These are phyloP conservation scores for Caenorhabditis sp. DNA, from an alignment of 2,888 invertebrate species.

Conservation along the genomic window DNA sequence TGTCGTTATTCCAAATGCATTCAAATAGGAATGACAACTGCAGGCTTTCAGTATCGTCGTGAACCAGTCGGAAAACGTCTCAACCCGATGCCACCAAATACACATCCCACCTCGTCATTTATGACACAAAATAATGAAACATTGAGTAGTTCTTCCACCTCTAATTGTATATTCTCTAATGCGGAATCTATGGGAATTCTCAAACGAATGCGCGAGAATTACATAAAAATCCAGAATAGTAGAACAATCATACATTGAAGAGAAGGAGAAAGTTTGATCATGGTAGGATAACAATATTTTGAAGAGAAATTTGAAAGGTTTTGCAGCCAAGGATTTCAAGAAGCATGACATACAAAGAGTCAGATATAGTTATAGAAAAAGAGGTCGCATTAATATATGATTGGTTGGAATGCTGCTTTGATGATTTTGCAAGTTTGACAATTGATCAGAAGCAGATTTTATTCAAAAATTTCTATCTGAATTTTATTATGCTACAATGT, in stretches of 20 bases:
- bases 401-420: conserved; percentile 36
- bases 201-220: conserved; percentile 22
- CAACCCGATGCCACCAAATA: background rate
- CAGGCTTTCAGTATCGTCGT: conserved; percentile 27
- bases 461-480: conserved; percentile 30
- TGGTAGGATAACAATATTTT: background rate
- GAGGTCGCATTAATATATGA: conserved; percentile 31
- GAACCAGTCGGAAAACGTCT: conserved; percentile 30
- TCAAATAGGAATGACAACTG: conserved; percentile 20
- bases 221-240: conserved; percentile 31
- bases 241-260: conserved; percentile 31
- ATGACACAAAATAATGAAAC: background rate
- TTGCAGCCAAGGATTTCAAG: conserved; percentile 11
- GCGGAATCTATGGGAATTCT: conserved; percentile 26
- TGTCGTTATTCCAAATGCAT: conserved; percentile 27
- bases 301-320: background rate
- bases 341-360: conserved; percentile 26
- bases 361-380: conserved; percentile 9
- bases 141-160: background rate
- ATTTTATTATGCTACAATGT: conserved; percentile 28
- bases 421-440: conserved; percentile 35
- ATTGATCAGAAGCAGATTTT: conserved; percentile 33
- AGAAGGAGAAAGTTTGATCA: conserved; percentile 32
- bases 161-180: background rate
- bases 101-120: no score